These are phyloP conservation scores for Drosophila mojavensis DNA, from an alignment of 1,140 invertebrate genomes.

Conservation along the genomic window DNA sequence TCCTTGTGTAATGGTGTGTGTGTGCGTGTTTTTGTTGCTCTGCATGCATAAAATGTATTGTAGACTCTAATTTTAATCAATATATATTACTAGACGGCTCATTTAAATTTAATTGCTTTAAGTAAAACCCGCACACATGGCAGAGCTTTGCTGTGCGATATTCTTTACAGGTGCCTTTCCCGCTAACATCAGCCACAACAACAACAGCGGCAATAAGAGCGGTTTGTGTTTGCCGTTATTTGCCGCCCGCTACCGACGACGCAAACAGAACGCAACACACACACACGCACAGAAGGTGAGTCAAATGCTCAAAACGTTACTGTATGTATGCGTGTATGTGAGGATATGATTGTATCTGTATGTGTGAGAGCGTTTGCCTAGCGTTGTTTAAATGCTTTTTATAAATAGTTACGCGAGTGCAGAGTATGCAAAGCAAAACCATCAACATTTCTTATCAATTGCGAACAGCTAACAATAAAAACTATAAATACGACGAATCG, in stretches of 20 bases:
- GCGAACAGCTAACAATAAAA: conserved; percentile 53
- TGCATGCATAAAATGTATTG: conserved; percentile 58
- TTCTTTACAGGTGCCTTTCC: conserved; percentile 40
- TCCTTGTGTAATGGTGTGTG: conserved; percentile 32
- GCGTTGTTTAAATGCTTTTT: conserved; percentile 52
- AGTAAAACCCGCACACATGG: conserved; percentile 49
- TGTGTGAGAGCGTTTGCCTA: conserved; percentile 33
- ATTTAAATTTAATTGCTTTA: conserved; percentile 70
- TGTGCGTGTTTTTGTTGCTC: conserved; percentile 38
- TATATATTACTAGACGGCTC: conserved; percentile 55
- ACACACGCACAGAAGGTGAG: conserved; percentile 61
- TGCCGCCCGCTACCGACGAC: conserved; percentile 25
- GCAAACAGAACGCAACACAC: conserved; percentile 23
- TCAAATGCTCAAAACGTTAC: conserved; percentile 28
- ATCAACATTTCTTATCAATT: conserved; percentile 68
- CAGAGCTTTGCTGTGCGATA: conserved; percentile 5
- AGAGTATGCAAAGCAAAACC: conserved; percentile 49
- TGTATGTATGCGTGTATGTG: background rate
- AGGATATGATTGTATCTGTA: background rate
- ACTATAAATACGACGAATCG: conserved; percentile 64
- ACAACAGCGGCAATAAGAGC: conserved; percentile 5
- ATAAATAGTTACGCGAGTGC: conserved; percentile 61
- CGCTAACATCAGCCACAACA: conserved; percentile 26
- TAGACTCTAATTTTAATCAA: conserved; percentile 65
- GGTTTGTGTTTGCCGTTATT: conserved; percentile 21